Evolutionary conservation across 2,113 vertebrate genomes (phyloP).

Genomic region (Pleuronectes platessa): DNA sequence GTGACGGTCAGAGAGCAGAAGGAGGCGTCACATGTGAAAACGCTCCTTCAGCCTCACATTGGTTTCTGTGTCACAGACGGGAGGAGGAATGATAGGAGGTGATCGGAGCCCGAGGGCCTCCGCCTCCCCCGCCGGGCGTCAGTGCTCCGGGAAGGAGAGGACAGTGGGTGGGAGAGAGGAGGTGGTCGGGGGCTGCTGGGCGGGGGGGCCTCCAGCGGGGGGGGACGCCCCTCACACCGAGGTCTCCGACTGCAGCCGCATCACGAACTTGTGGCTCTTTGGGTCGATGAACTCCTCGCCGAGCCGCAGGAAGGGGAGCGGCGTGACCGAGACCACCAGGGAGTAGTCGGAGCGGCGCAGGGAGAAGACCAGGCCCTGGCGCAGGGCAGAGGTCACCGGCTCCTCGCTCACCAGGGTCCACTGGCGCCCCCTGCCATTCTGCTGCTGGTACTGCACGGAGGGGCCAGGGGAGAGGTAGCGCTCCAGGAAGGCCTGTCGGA

Average conservation of each 20-base stretch:
- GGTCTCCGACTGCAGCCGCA: constrained; percentile 96
- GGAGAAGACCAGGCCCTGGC: constrained; percentile 91
- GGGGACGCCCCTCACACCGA: constrained; percentile 80
- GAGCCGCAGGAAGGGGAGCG: constrained; percentile 93
- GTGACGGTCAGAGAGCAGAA: constrained; percentile 12
- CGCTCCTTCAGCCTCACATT: neutral
- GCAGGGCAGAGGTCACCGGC: constrained; percentile 91
- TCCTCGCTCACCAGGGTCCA: constrained; percentile 97
- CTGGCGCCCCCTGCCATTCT: constrained; percentile 91
- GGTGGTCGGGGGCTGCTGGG: neutral
- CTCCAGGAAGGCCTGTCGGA: constrained; percentile 90
- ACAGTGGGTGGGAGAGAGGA: neutral
- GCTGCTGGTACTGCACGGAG: constrained; percentile 95
- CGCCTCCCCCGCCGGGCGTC: constrained; percentile 5
- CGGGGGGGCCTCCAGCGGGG: no score
- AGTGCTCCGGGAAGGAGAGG: neutral
- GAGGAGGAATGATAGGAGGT: constrained; percentile 8
- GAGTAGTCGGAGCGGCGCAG: constrained; percentile 93
- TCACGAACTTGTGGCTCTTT: constrained; percentile 97
- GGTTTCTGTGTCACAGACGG: constrained; percentile 29
- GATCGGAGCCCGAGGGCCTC: neutral
- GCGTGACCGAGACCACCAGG: constrained; percentile 91
- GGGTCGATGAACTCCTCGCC: constrained; percentile 96
- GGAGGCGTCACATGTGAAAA: neutral
- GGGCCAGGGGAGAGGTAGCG: constrained; percentile 91